Evolutionary conservation across 2,888 invertebrate species (phyloP).

Genomic region (Mycalesis mineus): DNA sequence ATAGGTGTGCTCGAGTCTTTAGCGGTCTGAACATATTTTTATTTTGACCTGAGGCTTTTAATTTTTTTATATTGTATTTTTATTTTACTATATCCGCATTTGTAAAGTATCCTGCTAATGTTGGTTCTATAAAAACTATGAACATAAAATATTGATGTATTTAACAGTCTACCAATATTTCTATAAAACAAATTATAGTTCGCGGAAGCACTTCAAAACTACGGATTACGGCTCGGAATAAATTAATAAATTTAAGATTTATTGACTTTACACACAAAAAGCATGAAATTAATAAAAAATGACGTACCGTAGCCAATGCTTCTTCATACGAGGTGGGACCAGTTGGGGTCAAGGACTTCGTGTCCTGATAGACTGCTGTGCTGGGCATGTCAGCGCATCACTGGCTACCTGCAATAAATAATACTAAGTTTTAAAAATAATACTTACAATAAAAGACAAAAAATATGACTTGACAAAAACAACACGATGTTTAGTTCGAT

Average conservation of each 20-base stretch:
- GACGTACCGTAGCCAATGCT: slow-evolving; percentile 58
- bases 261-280: background rate
- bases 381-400: slow-evolving; percentile 68
- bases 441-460: too few relatives aligned
- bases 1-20: background rate
- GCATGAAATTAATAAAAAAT: background rate
- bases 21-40: background rate
- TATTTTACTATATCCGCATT: background rate
- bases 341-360: slow-evolving; percentile 60
- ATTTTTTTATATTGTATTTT: background rate
- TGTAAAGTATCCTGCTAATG: background rate
- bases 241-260: background rate
- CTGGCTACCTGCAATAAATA: slow-evolving; percentile 43
- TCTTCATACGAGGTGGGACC: slow-evolving; percentile 60
- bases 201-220: background rate
- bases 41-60: background rate
- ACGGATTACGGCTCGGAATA: background rate
- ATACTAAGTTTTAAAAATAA: background rate
- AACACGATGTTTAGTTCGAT: too few relatives aligned
- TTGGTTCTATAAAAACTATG: background rate
- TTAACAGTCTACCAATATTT: background rate
- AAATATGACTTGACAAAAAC: too few relatives aligned
- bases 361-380: slow-evolving; percentile 57
- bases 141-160: background rate
- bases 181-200: background rate